These are phyloP conservation scores for Holothuria glaberrima DNA, from an alignment of 35 echinoderm and acorn worm genomes.

Conservation along the genomic window DNA sequence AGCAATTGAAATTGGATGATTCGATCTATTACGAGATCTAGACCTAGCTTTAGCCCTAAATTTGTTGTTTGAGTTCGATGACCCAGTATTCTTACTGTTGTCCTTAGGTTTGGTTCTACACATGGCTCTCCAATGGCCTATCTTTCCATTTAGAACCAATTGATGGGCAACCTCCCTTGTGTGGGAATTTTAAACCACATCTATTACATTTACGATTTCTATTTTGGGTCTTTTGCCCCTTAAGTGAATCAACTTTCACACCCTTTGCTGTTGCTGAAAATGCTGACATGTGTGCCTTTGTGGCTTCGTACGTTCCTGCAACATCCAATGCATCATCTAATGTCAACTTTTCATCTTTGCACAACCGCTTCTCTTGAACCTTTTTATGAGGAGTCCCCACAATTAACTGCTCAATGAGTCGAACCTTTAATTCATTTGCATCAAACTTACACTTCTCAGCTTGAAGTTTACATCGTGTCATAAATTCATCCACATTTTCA, in stretches of 20 bases:
- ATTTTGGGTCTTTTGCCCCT: background rate
- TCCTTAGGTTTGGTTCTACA: background rate
- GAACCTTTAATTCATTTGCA: background rate
- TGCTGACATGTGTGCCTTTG: conserved; percentile 10
- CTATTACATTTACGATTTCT: too few relatives aligned
- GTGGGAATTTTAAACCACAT: too few relatives aligned
- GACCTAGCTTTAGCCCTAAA: background rate
- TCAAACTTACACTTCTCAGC: too few relatives aligned
- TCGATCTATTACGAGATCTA: background rate
- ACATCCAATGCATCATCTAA: background rate
- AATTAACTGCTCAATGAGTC: conserved; percentile 50
- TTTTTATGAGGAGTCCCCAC: conserved; percentile 5
- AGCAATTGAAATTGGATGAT: background rate
- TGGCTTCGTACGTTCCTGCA: conserved; percentile 37
- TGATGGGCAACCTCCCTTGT: too few relatives aligned
- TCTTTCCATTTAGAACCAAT: background rate
- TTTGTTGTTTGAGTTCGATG: background rate
- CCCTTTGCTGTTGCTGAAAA: background rate
- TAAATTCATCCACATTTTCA: conserved; percentile 28
- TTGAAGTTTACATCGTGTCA: background rate
- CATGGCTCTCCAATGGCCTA: conserved; percentile 6
- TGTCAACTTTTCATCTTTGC: background rate
- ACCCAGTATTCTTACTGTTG: background rate
- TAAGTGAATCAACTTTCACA: background rate
- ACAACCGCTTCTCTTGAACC: too few relatives aligned